Evolutionary conservation across 2,888 invertebrate genomes (phyloP), one percentile per base, ranked within the genome.

Genomic region (Eulithis prunata): DNA sequence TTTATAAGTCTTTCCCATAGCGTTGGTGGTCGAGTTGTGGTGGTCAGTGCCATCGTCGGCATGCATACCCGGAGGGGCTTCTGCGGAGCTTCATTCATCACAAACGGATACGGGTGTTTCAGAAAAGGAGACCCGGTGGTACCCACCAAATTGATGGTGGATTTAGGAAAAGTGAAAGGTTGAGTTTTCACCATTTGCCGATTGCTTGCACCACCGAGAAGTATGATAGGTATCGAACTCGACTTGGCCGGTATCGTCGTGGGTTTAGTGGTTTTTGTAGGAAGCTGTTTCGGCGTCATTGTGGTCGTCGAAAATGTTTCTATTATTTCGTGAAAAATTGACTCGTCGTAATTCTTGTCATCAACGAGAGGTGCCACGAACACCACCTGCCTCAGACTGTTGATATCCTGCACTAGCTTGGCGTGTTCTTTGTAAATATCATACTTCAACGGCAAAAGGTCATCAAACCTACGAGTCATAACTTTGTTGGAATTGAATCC

Each of bases 391-490:
- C 85, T 83, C 36, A 93, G 74, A 60, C 92, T 79, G 71, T 93
- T 93, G 58, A 93, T 93, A 68, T 93, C 92, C 68, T 90, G 91
- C 6, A 93, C 92, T 28, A 93, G 78, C 74, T 92, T 91, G 0
- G 92, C 92, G 71, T 93, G 92, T 66, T 92, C 92, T 68, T 87
- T 91, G 7, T 89, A 82, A 3, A 90, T 83, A 45, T 89, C 89
- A 28, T 86, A 82, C n/a, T 78, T 76, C 45, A 80, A 82, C 2
- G 83, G 79, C 10, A 83, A 57, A 28, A 71, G 55, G 32, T 65
- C 57, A 55, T 74, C 71, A 46, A 69, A 57, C 63, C 75, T 70
- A 51, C 72, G 67, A 13, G 64, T 49, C 45, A 66, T 53, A 38
- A 65, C 71, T 72, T 79, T 71, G 69, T 81, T 72, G 57, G 77